These are phyloP conservation scores for Dasyurus viverrinus DNA, from an alignment of 2,113 vertebrate species.

Conservation along the genomic window DNA sequence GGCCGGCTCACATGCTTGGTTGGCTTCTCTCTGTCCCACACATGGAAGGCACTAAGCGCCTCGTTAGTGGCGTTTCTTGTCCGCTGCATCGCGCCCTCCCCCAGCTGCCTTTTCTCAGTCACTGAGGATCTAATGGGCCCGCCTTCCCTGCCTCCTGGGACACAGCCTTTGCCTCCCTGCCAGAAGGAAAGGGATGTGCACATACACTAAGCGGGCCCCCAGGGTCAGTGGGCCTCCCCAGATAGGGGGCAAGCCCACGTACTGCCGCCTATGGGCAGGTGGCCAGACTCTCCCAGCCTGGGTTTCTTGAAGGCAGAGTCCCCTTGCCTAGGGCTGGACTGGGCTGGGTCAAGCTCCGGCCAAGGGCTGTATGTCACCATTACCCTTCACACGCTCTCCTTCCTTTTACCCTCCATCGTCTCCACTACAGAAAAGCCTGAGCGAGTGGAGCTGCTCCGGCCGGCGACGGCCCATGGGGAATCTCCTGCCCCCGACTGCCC, in stretches of 20 bases:
- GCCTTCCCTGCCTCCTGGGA: slow-evolving; percentile 71
- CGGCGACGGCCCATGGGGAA: neutral
- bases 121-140: slow-evolving; percentile 70
- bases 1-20: accelerated
- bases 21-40: neutral
- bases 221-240: no score
- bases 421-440: neutral
- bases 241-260: no score
- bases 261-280: no score
- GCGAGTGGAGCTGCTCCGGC: neutral
- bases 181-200: slow-evolving; percentile 62
- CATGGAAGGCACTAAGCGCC: neutral
- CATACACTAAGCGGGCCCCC: slow-evolving; percentile 27
- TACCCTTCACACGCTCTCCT: neutral
- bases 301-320: no score
- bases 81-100: neutral
- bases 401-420: slow-evolving; percentile 5
- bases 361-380: no score
- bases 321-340: no score
- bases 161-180: slow-evolving; percentile 73
- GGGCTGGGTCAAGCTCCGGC: no score
- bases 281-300: no score
- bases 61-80: slow-evolving; percentile 52
- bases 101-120: slow-evolving; percentile 70
- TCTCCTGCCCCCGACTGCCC: neutral